Evolutionary conservation across 2,888 invertebrate genomes (phyloP).

Genomic region (Pristionchus maxplancki): DNA sequence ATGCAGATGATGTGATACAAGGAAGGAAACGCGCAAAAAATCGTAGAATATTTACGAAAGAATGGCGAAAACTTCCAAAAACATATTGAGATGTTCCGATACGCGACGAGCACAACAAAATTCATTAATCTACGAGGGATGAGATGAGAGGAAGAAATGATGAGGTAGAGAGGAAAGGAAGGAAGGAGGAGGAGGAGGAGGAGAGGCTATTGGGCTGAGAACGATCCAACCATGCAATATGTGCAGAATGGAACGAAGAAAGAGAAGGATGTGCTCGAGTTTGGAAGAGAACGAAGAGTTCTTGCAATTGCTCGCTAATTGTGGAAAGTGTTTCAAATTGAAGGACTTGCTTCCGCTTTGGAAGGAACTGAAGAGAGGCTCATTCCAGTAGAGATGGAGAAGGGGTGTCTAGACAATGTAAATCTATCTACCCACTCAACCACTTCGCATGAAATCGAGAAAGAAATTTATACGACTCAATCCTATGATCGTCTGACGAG

Average conservation of each 20-base stretch:
- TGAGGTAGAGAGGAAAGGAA: background rate
- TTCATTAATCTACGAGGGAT: conserved; percentile 12
- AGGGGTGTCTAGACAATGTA: background rate
- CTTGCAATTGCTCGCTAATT: background rate
- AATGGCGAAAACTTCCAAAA: background rate
- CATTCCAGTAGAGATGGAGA: background rate
- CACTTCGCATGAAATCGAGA: background rate
- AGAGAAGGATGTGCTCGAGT: background rate
- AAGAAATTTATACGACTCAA: background rate
- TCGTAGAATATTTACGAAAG: background rate
- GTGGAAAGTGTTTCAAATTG: conserved; percentile 1
- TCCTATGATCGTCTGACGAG: no score
- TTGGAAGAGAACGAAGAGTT: background rate
- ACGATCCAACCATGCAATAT: background rate
- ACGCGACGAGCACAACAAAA: background rate
- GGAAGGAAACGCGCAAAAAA: background rate
- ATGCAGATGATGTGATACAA: no score
- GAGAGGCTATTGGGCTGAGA: background rate
- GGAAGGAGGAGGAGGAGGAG: background rate
- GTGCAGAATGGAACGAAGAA: background rate
- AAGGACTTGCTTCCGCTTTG: background rate
- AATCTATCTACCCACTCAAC: background rate
- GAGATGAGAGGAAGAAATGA: background rate
- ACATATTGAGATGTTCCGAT: conserved; percentile 5
- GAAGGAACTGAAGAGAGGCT: background rate